Evolutionary conservation across 1,140 invertebrate genomes (phyloP), one percentile per base, ranked within the genome.

Genomic region (Portunus trituberculatus): DNA sequence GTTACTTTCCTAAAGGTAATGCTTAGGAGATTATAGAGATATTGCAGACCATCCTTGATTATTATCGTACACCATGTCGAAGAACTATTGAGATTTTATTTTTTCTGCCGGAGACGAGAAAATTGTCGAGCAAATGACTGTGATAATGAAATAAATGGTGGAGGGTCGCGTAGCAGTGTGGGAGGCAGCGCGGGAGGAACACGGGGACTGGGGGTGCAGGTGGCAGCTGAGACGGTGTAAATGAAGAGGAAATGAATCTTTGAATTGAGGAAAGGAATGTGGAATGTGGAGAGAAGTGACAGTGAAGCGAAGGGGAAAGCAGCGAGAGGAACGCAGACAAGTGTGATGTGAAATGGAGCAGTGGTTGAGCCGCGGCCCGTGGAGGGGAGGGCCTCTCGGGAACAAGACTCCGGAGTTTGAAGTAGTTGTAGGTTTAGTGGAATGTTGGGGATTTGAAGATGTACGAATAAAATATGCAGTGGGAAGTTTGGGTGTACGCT

Each of bases 231-330:
- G 25, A 76, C 67, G 67, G 67, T 76, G 67, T 76, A 25, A 76
- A 76, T 76, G 67, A 76, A 76, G 67, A 76, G 67, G 67, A 76
- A 76, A 76, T 76, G 67, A 76, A 76, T 76, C 67, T 76, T 76
- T 76, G 67, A 76, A 76, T 76, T 76, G 67, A 76, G 25, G 67
- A 76, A 76, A n/a, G 67, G 67, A 76, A 76, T 76, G 67, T 76
- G 67, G 67, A 76, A 76, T 76, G 16, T 76, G 67, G 67, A 76
- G 67, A 76, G n/a, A 76, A 76, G 67, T n/a, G 67, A 76, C 67
- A n/a, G n/a, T 76, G n/a, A 76, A 76, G 67, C 25, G 67, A 76
- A n/a, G 67, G 67, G 67, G 67, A 76, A 76, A n/a, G 67, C 20
- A n/a, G 67, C 20, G 67, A 76, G 67, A 76, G 67, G 67, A 76